These are phyloP conservation scores for Hiodon tergisus DNA, from an alignment of 2,113 vertebrate species.

Conservation along the genomic window DNA sequence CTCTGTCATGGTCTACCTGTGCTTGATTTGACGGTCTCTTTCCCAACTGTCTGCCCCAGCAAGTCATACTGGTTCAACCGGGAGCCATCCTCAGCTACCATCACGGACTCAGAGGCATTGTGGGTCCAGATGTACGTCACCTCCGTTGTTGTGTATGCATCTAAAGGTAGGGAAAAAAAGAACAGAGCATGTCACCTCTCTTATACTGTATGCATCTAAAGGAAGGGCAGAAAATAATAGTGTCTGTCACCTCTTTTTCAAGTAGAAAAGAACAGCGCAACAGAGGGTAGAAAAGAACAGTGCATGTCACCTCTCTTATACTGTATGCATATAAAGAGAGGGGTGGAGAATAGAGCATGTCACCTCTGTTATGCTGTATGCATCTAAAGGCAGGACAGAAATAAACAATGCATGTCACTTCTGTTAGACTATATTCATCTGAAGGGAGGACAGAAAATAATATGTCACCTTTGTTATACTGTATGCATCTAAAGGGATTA, in stretches of 20 bases:
- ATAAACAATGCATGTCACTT: conserved; percentile 68
- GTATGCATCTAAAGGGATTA: too few species aligned
- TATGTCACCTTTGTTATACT: too few species aligned
- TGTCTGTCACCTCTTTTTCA: too few species aligned
- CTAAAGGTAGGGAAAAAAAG: conserved; percentile 50
- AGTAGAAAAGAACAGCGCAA: too few species aligned
- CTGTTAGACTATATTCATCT: conserved; percentile 74
- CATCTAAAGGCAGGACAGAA: neutral
- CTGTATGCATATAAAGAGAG: conserved; percentile 82
- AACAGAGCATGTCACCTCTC: conserved; percentile 74
- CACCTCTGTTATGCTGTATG: too few species aligned
- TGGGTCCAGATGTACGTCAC: conserved; percentile 91
- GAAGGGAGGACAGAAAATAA: too few species aligned
- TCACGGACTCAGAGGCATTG: conserved; percentile 84
- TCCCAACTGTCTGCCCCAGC: conserved; percentile 81
- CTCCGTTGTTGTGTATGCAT: conserved; percentile 89
- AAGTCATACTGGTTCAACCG: conserved; percentile 90
- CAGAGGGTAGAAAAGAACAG: conserved; percentile 10
- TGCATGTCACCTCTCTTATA: conserved; percentile 80
- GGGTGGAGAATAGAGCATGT: too few species aligned
- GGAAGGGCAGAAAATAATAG: conserved; percentile 16
- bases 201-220: conserved; percentile 87
- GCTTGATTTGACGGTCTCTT: conserved; percentile 88
- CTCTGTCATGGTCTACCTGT: conserved; percentile 68
- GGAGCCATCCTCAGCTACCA: conserved; percentile 85